Percentiles rank a stretch among this genome's conserved stretches.
These are phyloP conservation scores for Apomyelois bistriatella DNA, from an alignment of 2,888 invertebrate genomes.

Conservation along the genomic window DNA sequence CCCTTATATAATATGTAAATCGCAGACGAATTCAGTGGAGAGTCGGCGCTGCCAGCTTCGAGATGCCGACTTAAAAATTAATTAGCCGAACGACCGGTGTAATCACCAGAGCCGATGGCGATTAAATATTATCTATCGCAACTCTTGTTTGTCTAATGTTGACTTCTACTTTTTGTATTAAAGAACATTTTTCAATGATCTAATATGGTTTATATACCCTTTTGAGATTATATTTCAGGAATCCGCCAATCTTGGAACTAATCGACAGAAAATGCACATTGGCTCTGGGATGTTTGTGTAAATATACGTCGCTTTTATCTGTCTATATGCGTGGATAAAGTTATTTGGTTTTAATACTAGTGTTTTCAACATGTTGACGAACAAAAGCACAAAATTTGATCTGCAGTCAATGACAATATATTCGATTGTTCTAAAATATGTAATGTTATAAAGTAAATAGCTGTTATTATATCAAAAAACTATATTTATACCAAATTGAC, in stretches of 20 bases:
- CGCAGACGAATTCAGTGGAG: constrained; percentile 62
- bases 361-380: too few species aligned
- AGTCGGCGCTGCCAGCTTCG: constrained; percentile 55
- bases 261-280: constrained; percentile 48
- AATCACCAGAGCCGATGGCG: constrained; percentile 64
- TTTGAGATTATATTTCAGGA: constrained; percentile 26
- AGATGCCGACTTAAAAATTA: constrained; percentile 78
- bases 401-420: too few species aligned
- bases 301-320: too few species aligned
- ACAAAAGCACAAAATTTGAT: too few species aligned
- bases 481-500: too few species aligned
- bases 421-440: too few species aligned
- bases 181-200: constrained; percentile 47
- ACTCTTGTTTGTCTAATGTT: constrained; percentile 47
- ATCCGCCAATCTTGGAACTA: constrained; percentile 51
- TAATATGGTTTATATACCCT: constrained; percentile 42
- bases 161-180: constrained; percentile 40
- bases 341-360: too few species aligned
- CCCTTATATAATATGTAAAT: constrained; percentile 56
- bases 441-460: too few species aligned
- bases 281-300: too few species aligned
- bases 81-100: constrained; percentile 78
- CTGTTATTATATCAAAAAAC: too few species aligned
- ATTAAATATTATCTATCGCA: constrained; percentile 56
- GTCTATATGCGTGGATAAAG: too few species aligned